These are phyloP conservation scores for Melieria picta DNA, from an alignment of 2,888 invertebrate species.

Conservation along the genomic window DNA sequence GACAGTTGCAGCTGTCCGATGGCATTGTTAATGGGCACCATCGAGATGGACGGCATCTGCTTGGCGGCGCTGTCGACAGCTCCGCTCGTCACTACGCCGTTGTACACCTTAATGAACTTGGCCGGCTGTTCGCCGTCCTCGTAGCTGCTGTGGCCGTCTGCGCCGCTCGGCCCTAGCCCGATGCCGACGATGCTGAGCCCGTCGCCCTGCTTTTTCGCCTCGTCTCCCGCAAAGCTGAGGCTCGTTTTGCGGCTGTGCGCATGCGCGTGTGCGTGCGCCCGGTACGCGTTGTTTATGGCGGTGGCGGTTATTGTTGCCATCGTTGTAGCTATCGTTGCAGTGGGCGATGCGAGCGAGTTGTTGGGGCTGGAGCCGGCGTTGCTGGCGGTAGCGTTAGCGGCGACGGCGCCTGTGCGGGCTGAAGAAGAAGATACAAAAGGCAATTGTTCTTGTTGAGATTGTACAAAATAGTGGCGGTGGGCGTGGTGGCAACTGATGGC, in stretches of 20 bases:
- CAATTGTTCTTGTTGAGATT: slow-evolving; percentile 16
- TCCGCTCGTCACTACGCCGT: slow-evolving; percentile 23
- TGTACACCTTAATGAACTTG: slow-evolving; percentile 58
- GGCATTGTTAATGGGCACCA: slow-evolving; percentile 30
- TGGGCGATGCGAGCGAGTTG: slow-evolving; percentile 21
- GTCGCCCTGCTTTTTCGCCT: slow-evolving; percentile 1
- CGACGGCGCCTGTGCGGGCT: slow-evolving; percentile 24
- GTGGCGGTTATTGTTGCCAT: slow-evolving; percentile 31
- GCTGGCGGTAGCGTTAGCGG: slow-evolving; percentile 20
- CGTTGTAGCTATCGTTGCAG: slow-evolving; percentile 37
- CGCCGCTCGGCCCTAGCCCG: slow-evolving; percentile 13
- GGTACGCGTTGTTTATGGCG: neutral
- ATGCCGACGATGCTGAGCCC: slow-evolving; percentile 30
- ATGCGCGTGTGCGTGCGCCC: neutral
- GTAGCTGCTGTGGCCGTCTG: slow-evolving; percentile 3
- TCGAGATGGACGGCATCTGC: slow-evolving; percentile 43
- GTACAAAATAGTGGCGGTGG: slow-evolving; percentile 12
- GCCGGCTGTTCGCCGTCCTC: slow-evolving; percentile 55
- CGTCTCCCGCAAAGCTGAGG: slow-evolving; percentile 33
- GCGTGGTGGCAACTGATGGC: slow-evolving; percentile 16
- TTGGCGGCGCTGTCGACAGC: neutral
- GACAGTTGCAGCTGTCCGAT: slow-evolving; percentile 43
- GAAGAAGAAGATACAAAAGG: slow-evolving; percentile 40
- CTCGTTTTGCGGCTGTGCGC: slow-evolving; percentile 44
- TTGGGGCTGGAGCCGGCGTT: slow-evolving; percentile 23